Conservation (phyloP, 2,113 vertebrate genomes). For the Orycteropus afer region DNA sequence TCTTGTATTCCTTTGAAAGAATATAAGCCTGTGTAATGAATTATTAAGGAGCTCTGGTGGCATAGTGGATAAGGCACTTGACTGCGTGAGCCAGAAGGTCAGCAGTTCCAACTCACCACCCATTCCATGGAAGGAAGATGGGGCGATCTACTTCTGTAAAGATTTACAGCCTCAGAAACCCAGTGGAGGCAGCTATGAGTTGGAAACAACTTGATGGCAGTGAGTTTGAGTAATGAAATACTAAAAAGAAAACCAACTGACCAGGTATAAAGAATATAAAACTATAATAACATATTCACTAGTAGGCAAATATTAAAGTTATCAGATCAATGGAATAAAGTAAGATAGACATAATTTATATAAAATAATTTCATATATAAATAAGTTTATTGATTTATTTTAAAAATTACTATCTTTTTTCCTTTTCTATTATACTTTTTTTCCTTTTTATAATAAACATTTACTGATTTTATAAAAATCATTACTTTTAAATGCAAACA, state of each 20-base stretch:
- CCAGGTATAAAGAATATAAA: neutral
- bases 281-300: neutral
- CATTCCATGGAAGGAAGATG: neutral
- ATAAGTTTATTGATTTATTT: neutral
- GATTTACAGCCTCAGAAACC: too few species aligned
- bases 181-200: too few species aligned
- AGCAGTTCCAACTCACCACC: too few species aligned
- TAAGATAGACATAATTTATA: neutral
- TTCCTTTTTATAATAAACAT: neutral
- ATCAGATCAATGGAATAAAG: neutral
- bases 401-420: neutral
- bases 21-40: neutral
- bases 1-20: constrained; percentile 17
- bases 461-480: neutral
- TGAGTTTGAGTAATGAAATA: neutral
- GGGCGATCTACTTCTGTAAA: too few species aligned
- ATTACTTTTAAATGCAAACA: neutral
- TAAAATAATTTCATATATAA: neutral
- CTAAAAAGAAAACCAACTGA: neutral
- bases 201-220: too few species aligned
- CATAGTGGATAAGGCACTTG: too few species aligned
- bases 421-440: neutral
- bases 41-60: too few species aligned
- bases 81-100: too few species aligned
- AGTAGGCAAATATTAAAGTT: too few species aligned